A percentile compares a stretch with the other conserved stretches of the same genome.
phyloP scores from a whole-genome alignment of 2,113 vertebrate species.

The Conger conger region DNA sequence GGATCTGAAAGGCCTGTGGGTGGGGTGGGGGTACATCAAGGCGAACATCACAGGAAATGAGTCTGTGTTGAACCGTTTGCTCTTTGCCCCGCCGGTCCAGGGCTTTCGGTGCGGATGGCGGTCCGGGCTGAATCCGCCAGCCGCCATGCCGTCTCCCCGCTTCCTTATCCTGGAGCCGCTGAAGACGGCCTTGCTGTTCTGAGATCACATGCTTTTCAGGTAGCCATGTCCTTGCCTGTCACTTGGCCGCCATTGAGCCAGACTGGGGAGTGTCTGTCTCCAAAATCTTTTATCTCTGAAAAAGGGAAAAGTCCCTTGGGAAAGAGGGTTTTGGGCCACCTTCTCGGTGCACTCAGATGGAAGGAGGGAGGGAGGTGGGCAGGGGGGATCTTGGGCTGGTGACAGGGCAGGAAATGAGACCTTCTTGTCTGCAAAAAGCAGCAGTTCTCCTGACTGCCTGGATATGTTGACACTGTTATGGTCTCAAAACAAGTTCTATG shows the following conservation, averaged over 20 bases:
- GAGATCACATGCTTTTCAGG: not conserved
- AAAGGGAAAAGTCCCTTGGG: not conserved
- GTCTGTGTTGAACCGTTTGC: constrained; percentile 55
- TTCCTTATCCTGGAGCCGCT: constrained; percentile 35
- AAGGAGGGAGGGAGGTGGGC: constrained; percentile 9
- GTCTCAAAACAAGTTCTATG: constrained; percentile 87
- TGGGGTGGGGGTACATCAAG: constrained; percentile 20
- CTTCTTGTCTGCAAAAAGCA: constrained; percentile 53
- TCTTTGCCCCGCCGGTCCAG: constrained; percentile 52
- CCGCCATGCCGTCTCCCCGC: constrained; percentile 16
- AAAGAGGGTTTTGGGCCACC: not conserved
- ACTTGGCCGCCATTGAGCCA: not conserved
- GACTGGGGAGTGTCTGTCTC: not conserved
- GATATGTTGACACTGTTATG: constrained; percentile 80
- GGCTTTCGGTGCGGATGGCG: constrained; percentile 50
- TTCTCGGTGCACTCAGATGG: too few relatives aligned
- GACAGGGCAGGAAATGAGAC: constrained; percentile 51
- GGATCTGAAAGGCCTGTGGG: not conserved
- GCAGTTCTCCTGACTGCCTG: constrained; percentile 53
- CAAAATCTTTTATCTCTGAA: not conserved
- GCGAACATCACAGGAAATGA: constrained; percentile 62
- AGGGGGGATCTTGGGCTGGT: constrained; percentile 43
- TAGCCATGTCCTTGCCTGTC: not conserved
- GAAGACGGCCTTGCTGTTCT: constrained; percentile 13
- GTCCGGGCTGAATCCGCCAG: constrained; percentile 46